A percentile compares a stretch with the other conserved stretches of the same genome.
Evolutionary conservation across 2,888 invertebrate genomes (phyloP).

Genomic region (Philhelius pedissequus): DNA sequence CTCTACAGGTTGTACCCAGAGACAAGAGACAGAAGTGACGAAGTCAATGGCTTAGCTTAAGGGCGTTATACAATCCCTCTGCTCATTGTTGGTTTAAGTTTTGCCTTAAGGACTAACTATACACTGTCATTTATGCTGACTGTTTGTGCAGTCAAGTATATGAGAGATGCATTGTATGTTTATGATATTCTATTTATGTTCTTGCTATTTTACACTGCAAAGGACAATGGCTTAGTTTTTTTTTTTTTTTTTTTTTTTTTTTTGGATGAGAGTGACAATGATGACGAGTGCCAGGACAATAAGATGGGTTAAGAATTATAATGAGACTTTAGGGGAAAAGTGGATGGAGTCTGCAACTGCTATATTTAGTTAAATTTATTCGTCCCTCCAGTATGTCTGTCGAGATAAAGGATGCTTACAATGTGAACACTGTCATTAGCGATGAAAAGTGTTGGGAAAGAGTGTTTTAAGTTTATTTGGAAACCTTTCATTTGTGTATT

Average conservation of each 20-base stretch:
- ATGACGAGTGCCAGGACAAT: constrained; percentile 26
- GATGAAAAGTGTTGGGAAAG: neutral
- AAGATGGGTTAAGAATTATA: constrained; percentile 26
- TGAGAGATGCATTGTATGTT: constrained; percentile 14
- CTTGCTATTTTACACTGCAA: constrained; percentile 29
- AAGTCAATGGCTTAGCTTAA: constrained; percentile 59
- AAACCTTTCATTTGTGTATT: neutral
- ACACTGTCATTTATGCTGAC: constrained; percentile 44
- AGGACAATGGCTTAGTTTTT: constrained; percentile 50
- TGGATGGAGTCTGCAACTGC: constrained; percentile 39
- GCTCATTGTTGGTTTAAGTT: constrained; percentile 14
- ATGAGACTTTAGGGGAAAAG: constrained; percentile 29
- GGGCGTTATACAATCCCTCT: neutral
- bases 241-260: neutral
- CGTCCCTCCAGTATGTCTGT: constrained; percentile 7
- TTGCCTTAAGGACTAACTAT: constrained; percentile 28
- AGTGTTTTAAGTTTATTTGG: neutral
- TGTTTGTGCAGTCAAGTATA: constrained; percentile 58
- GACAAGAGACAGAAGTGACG: constrained; percentile 26
- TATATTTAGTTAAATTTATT: constrained; percentile 50
- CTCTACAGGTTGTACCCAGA: constrained; percentile 48
- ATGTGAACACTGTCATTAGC: constrained; percentile 16
- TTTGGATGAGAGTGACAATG: constrained; percentile 7
- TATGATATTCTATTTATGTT: constrained; percentile 35
- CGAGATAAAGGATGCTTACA: neutral